These are phyloP conservation scores for Cydia splendana DNA, from an alignment of 1,140 invertebrate species.

Conservation along the genomic window DNA sequence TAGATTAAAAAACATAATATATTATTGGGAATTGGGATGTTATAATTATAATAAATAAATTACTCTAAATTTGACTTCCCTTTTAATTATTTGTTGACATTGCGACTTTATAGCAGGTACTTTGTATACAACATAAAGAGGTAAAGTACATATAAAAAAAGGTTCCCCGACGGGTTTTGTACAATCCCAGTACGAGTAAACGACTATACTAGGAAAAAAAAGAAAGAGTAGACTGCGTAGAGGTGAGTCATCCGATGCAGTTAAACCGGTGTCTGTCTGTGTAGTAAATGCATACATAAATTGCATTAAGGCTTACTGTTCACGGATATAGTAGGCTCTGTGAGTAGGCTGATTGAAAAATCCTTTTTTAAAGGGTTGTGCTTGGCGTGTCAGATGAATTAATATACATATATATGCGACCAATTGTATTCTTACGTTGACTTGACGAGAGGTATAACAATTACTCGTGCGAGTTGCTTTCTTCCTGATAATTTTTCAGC, in stretches of 20 bases:
- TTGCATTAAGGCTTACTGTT: background rate
- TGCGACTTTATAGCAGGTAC: background rate
- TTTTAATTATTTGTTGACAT: background rate
- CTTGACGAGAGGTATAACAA: too few species aligned
- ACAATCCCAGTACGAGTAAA: background rate
- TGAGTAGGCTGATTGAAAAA: background rate
- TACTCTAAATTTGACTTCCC: too few species aligned
- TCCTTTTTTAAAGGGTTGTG: background rate
- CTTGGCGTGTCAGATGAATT: too few species aligned
- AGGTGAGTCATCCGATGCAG: conserved; percentile 15
- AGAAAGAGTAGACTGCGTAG: background rate
- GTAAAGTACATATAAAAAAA: background rate
- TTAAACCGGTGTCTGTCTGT: conserved; percentile 1
- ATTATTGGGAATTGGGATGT: too few species aligned
- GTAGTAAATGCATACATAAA: conserved; percentile 16
- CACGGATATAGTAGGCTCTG: background rate
- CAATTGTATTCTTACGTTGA: too few species aligned
- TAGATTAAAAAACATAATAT: too few species aligned
- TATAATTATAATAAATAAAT: background rate
- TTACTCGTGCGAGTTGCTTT: too few species aligned
- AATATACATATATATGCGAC: too few species aligned
- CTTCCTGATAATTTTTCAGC: too few species aligned
- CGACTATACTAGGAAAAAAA: conserved; percentile 15
- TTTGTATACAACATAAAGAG: background rate
- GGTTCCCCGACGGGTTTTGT: background rate